Percentiles rank a stretch among this genome's conserved stretches.
Evolutionary conservation across 92 coral and sea anemone genomes (phyloP).

Genomic region (Epizoanthus scotinus): DNA sequence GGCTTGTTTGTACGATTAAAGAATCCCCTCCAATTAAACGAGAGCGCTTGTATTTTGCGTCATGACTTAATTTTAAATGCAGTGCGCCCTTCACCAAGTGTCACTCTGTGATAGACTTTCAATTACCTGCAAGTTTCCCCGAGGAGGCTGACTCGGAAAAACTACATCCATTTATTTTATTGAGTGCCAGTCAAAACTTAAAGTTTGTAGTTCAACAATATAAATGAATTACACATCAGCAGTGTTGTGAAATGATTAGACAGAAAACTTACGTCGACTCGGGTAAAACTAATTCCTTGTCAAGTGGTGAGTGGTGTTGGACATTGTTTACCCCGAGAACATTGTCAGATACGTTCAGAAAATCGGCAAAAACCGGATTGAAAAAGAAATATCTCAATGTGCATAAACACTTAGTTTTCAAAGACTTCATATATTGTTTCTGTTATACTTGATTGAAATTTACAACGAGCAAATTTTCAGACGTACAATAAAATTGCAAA

Average conservation of each 20-base stretch:
- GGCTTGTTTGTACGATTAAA: not conserved
- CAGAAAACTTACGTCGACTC: not conserved
- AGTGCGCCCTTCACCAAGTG: not conserved
- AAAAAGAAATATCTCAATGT: not conserved
- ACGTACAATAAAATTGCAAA: not conserved
- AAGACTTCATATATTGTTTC: not conserved
- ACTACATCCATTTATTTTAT: constrained; percentile 7
- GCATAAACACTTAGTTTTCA: not conserved
- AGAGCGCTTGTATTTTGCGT: not conserved
- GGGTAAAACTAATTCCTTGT: constrained; percentile 19
- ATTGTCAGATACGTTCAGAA: not conserved
- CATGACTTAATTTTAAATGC: not conserved
- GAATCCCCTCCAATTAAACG: not conserved
- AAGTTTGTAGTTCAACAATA: constrained; percentile 19
- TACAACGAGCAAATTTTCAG: too few species aligned
- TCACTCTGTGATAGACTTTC: not conserved
- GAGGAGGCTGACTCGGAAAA: not conserved
- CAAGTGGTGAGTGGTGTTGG: not conserved
- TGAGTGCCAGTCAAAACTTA: constrained; percentile 23
- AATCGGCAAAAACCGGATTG: not conserved
- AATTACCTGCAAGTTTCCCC: not conserved
- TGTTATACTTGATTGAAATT: not conserved
- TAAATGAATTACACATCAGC: not conserved
- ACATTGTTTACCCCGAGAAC: constrained; percentile 4
- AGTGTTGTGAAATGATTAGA: constrained; percentile 16